Conservation (phyloP, 2,113 vertebrate genomes). For the Mormoops blainvillei region DNA sequence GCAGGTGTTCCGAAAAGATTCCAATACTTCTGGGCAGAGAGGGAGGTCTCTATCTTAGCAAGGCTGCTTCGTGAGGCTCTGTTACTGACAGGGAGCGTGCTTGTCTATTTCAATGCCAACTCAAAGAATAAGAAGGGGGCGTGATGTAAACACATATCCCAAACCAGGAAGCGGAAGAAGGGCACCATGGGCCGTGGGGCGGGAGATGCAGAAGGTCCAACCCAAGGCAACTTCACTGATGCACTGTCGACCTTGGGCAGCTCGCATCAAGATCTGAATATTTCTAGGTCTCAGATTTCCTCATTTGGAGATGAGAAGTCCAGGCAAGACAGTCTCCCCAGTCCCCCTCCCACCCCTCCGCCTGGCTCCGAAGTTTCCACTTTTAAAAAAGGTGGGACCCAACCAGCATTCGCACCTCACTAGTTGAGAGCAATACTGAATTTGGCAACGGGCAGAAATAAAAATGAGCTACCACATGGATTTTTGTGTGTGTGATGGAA, state of each 20-base stretch:
- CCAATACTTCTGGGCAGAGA: neutral
- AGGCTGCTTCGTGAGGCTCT: accelerated
- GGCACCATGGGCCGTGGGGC: accelerated
- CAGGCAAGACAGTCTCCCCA: neutral
- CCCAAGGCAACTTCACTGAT: accelerated
- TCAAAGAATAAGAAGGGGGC: neutral
- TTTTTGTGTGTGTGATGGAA: neutral
- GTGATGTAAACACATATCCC: neutral
- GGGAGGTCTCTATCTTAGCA: neutral
- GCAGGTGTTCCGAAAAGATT: neutral
- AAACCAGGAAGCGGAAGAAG: too few species aligned
- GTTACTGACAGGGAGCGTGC: accelerated
- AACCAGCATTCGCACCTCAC: accelerated
- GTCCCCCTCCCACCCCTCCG: too few species aligned
- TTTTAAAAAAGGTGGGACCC: neutral
- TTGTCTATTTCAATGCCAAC: neutral
- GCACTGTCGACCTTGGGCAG: neutral
- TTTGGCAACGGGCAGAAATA: too few species aligned
- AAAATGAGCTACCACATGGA: accelerated
- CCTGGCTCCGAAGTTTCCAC: neutral
- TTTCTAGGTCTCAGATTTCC: neutral
- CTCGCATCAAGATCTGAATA: too few species aligned
- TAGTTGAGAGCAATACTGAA: neutral
- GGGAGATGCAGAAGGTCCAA: neutral
- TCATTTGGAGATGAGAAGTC: neutral